Evolutionary conservation across 2,113 vertebrate species (phyloP).

Genomic region (Sclerurus mexicanus): DNA sequence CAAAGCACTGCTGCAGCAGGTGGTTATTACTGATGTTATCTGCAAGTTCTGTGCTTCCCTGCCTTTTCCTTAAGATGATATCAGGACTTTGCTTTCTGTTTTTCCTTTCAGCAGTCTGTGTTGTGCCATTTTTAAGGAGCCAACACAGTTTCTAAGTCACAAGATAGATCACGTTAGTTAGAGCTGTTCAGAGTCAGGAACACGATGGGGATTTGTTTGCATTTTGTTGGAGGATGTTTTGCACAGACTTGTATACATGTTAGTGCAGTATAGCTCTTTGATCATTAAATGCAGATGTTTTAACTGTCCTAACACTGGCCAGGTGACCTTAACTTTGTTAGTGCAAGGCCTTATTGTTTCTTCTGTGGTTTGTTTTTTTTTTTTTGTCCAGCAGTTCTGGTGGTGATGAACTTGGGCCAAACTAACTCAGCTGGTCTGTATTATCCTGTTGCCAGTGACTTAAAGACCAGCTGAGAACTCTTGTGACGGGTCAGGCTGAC

Average conservation of each 20-base stretch:
- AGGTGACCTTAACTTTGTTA: constrained; percentile 34
- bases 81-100: neutral
- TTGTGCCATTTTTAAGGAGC: neutral
- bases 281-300: constrained; percentile 10
- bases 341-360: neutral
- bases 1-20: neutral
- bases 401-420: constrained; percentile 1
- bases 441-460: constrained; percentile 4
- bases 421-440: constrained; percentile 17
- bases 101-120: neutral
- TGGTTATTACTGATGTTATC: constrained; percentile 18
- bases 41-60: neutral
- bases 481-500: constrained; percentile 51
- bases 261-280: neutral
- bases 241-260: neutral
- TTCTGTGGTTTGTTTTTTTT: neutral
- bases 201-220: neutral
- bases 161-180: neutral
- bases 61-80: neutral
- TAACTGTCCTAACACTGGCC: neutral
- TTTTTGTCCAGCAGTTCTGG: neutral
- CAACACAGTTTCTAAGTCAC: neutral
- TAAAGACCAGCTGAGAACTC: constrained; percentile 25
- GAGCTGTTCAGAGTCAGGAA: neutral
- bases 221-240: neutral